Evolutionary conservation across 2,888 invertebrate species (phyloP).

Genomic region (Augochlorella aurata): DNA sequence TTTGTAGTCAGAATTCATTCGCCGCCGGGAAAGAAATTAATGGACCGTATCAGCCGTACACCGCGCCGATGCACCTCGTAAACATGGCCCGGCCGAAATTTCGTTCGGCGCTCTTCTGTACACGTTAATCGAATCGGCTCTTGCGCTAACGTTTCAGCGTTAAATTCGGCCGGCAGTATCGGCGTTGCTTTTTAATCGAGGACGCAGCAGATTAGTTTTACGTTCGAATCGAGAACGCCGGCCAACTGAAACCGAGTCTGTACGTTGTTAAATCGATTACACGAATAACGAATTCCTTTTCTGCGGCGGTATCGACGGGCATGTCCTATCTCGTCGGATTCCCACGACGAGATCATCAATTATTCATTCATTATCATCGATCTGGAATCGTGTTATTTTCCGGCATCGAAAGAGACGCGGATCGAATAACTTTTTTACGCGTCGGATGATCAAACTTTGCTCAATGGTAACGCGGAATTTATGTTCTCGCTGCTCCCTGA

Average conservation of each 20-base stretch:
- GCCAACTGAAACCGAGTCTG: conserved; percentile 12
- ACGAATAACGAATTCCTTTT: conserved; percentile 26
- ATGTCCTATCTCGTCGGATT: neutral
- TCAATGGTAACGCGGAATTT: neutral
- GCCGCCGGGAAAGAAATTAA: conserved; percentile 36
- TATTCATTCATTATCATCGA: neutral
- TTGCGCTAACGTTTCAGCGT: conserved; percentile 25
- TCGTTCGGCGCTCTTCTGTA: conserved; percentile 16
- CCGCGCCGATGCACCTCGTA: conserved; percentile 14
- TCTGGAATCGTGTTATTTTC: neutral
- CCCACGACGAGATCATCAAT: conserved; percentile 1
- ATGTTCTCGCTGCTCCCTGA: too few species aligned
- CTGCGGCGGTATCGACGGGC: neutral
- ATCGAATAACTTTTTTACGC: neutral
- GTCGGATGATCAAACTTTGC: neutral
- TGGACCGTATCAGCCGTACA: conserved; percentile 30
- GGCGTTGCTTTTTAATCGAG: conserved; percentile 27
- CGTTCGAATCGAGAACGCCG: conserved; percentile 32
- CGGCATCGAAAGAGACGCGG: neutral
- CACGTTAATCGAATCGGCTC: conserved; percentile 45
- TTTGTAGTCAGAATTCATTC: neutral
- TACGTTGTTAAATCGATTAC: conserved; percentile 33
- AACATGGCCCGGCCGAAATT: conserved; percentile 22
- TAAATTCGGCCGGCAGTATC: conserved; percentile 15
- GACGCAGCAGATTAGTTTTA: conserved; percentile 37